Base-by-base conservation (phyloP, 1,140 invertebrate species). In the Asobara japonica region DNA sequence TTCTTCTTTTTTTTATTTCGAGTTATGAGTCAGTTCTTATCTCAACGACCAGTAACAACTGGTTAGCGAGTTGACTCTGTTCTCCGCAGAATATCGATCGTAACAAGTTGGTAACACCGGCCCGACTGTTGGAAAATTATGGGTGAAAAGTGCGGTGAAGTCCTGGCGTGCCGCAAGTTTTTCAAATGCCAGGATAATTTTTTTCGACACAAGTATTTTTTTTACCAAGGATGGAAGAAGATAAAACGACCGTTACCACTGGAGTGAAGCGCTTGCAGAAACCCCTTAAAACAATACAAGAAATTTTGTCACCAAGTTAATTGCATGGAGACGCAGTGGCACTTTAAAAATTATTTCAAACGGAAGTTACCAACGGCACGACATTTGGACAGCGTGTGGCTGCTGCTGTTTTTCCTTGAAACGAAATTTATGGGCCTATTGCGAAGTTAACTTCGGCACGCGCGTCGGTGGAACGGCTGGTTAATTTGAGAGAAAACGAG, bases 341-440 rank as follows among this genome's bases (percentile, higher is more conserved):
- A 41, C 25, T 70, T 64, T 72, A 74, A 22, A 77, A 81, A 78
- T 79, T 77, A 77, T 79, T 74, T 66, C 56, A 29, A 61, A 73
- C 68, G 70, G 72, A 72, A 41, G 68, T 68, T 29, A 51, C 36
- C 25, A 30, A 62, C 61, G 68, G n/a, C 65, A 76, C 77, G 77
- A 81, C 81, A 82, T 81, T 81, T 80, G 81, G 80, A 70, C 65
- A 73, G 74, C 80, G 81, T 74, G 72, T 68, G 29, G 29, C n/a
- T 30, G 51, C 25, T 30, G 5, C 5, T 30, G 33, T 70, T 60
- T 68, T 68, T 45, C 16, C 69, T 71, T 51, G 48, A 31, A 74
- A 70, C 60, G 45, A 65, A 78, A 75, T 79, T 76, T 74, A 77
- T 73, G 41, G 70, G 56, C 30, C 62, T 72, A 72, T 72, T 61